phyloP scores from a whole-genome alignment of 2,888 invertebrate genomes.

The Hypomecis punctinalis region DNA sequence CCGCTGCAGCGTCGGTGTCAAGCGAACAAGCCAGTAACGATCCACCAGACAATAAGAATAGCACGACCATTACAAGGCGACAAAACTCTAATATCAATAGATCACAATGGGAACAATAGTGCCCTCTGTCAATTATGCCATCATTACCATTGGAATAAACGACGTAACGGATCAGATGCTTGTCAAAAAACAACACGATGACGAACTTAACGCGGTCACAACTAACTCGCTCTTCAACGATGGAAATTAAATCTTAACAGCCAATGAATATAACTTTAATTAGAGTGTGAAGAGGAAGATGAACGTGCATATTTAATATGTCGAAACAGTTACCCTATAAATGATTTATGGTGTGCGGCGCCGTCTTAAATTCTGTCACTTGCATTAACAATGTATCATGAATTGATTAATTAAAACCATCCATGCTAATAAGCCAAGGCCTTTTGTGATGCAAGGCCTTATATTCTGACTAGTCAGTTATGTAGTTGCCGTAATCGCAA shows the following conservation, averaged over 20 bases:
- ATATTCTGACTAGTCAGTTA: conserved; percentile 1
- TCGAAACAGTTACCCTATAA: conserved; percentile 75
- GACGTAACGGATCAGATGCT: conserved; percentile 79
- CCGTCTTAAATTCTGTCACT: conserved; percentile 72
- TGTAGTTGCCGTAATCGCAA: conserved; percentile 10
- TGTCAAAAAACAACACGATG: conserved; percentile 76
- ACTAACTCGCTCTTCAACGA: conserved; percentile 48
- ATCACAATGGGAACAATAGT: conserved; percentile 83
- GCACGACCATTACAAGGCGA: conserved; percentile 80
- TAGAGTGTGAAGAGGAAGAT: conserved; percentile 47
- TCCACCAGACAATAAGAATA: conserved; percentile 74
- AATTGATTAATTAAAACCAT: conserved; percentile 60
- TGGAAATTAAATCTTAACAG: conserved; percentile 61
- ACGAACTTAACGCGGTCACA: conserved; percentile 59
- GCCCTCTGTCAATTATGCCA: conserved; percentile 83
- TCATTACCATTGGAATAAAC: conserved; percentile 83
- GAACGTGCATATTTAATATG: conserved; percentile 70
- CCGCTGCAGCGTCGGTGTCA: conserved; percentile 62
- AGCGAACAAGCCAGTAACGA: conserved; percentile 57
- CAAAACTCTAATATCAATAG: conserved; percentile 82
- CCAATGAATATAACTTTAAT: conserved; percentile 56
- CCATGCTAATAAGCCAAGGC: conserved; percentile 9
- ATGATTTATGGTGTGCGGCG: conserved; percentile 74
- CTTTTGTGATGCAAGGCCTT: conserved; percentile 6
- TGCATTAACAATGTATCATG: conserved; percentile 66